phyloP scores from a whole-genome alignment of 1,140 invertebrate species.

The Saccostrea glomerata region DNA sequence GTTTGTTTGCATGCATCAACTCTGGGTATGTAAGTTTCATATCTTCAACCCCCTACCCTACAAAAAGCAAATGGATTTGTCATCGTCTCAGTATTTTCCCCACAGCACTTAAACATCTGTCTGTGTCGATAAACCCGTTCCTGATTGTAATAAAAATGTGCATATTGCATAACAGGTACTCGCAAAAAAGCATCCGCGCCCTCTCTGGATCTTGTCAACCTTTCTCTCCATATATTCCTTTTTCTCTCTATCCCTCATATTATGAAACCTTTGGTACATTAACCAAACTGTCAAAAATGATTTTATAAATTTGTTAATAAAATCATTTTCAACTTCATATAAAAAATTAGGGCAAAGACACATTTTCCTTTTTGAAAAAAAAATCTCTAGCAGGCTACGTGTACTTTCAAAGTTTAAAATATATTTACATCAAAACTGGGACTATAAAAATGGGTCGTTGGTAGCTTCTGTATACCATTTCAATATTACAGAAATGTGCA shows the following conservation, averaged over 20 bases:
- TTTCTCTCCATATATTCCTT: neutral
- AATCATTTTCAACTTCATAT: no score
- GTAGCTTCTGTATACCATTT: neutral
- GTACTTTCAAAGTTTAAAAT: neutral
- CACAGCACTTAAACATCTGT: neutral
- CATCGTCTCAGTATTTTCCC: constrained; percentile 21
- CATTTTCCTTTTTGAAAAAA: no score
- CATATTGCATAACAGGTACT: constrained; percentile 7
- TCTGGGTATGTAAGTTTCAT: neutral
- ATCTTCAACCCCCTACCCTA: neutral
- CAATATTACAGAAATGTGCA: constrained; percentile 7
- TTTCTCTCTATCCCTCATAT: neutral
- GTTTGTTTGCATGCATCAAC: neutral
- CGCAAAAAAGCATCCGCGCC: constrained; percentile 1
- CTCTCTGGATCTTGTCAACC: neutral
- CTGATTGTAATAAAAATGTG: neutral
- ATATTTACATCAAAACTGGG: neutral
- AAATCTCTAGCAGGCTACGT: neutral
- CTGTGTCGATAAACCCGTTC: neutral
- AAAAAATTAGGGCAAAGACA: no score
- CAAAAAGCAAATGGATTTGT: neutral
- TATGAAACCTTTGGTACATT: no score
- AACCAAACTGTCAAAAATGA: no score
- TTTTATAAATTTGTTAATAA: no score
- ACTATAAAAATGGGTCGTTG: neutral